These are phyloP conservation scores for Drosophila austrosaltans DNA, from an alignment of 2,888 invertebrate genomes.

Conservation along the genomic window DNA sequence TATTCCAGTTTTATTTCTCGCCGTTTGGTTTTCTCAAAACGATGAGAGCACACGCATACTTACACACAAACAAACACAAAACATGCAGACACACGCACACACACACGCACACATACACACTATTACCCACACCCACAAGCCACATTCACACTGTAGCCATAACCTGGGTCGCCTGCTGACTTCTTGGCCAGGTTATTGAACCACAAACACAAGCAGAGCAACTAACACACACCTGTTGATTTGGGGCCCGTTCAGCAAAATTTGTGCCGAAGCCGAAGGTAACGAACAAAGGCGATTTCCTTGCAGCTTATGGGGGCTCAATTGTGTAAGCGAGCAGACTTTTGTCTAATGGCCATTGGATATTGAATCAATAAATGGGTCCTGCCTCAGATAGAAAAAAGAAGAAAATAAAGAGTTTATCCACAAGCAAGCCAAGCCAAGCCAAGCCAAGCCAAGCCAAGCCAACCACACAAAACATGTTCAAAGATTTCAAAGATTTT, in stretches of 20 bases:
- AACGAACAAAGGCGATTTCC: slow-evolving; percentile 42
- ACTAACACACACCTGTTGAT: slow-evolving; percentile 61
- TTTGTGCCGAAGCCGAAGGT: slow-evolving; percentile 41
- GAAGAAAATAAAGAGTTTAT: background rate
- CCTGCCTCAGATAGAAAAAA: background rate
- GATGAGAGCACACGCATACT: slow-evolving; percentile 30
- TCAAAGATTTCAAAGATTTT: background rate
- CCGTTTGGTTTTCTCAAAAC: slow-evolving; percentile 42
- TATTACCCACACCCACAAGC: background rate
- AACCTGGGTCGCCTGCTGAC: slow-evolving; percentile 38
- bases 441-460: background rate
- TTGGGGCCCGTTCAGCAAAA: slow-evolving; percentile 45
- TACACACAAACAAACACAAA: background rate
- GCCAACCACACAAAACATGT: background rate
- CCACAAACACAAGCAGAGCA: slow-evolving; percentile 46
- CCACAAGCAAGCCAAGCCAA: background rate
- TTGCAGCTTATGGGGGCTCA: slow-evolving; percentile 51
- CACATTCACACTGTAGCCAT: slow-evolving; percentile 15
- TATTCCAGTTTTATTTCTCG: slow-evolving; percentile 64
- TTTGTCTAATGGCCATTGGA: slow-evolving; percentile 48
- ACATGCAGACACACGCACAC: background rate
- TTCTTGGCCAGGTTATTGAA: slow-evolving; percentile 67
- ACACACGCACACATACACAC: slow-evolving; percentile 26
- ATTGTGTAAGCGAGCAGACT: slow-evolving; percentile 46
- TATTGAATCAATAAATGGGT: slow-evolving; percentile 34